Base-by-base conservation (phyloP, 2,113 vertebrate species). In the Cichladusa arquata region DNA sequence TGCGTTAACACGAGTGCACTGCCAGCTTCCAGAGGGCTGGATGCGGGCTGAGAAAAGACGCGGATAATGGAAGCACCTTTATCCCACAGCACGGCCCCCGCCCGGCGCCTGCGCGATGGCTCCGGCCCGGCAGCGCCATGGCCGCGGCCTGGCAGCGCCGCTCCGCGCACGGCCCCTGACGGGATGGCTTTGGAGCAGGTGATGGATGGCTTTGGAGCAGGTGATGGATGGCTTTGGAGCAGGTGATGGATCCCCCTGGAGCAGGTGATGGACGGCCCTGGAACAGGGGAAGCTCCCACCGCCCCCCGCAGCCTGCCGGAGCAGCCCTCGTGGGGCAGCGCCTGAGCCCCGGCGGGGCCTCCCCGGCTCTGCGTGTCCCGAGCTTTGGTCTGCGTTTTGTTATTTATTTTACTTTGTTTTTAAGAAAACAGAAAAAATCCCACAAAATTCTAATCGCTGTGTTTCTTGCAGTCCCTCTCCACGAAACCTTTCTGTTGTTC, bases 111-210 rank as follows among this genome's bases (percentile, higher is more conserved):
- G 95, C 81, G 90, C 8, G 0, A 0, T 17, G 44, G 0, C 25
- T 14, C 5, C 71, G 4, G 48, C 48, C 33, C 28, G 50, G 20
- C 56, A 0, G 7, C 11, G 53, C 62, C 4, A 93, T 93, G 94
- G 94, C 85, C 18, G 82, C 53, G 11, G 24, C 11, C 6, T 0
- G 23, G 6, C 10, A 25, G 5, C 0, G 0, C 0, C 0, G 23
- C 6, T 17, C 2, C 1, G 18, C 4, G 3, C 14, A 0, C 24
- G 2, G 56, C 4, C 1, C 28, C 5, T 33, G 38, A 69, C 3
- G 57, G 57, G 57, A 19, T 6, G 36, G 51, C 5, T 5, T 10
- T n/a, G 47, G 18, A 34, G 47, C 62, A 13, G 25, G 26, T 28
- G 25, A 80, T 5, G 34, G 33, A 34, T 2, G 26, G 26, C 16